A percentile compares a stretch with the other conserved stretches of the same genome.
Conservation (phyloP, 53 echinoderm and acorn worm genomes). For the Holothuria leucospilota region DNA sequence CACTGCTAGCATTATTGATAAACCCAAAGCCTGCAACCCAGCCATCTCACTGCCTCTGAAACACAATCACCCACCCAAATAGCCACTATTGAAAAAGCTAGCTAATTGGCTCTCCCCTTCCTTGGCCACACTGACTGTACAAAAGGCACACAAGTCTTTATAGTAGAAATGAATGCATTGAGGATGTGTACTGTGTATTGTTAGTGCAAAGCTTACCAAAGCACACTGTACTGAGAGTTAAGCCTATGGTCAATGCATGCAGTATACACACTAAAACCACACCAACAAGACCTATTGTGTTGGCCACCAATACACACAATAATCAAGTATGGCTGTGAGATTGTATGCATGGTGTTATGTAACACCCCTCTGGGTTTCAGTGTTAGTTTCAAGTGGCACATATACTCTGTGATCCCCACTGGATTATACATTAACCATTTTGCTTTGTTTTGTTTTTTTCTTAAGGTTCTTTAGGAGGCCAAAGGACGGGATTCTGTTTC, state of each 20-base stretch:
- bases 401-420: not conserved
- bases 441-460: conserved; percentile 23
- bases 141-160: not conserved
- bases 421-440: conserved; percentile 24
- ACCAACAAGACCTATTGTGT: conserved; percentile 34
- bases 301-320: conserved; percentile 15
- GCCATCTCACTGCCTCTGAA: no score
- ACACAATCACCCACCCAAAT: not conserved
- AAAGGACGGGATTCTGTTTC: not conserved
- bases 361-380: conserved; percentile 34
- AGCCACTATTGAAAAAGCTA: not conserved
- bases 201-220: not conserved
- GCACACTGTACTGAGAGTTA: not conserved
- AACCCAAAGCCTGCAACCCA: no score
- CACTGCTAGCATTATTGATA: no score
- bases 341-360: conserved; percentile 38
- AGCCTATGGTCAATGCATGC: conserved; percentile 14
- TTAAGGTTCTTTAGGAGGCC: conserved; percentile 1
- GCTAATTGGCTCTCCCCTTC: conserved; percentile 17
- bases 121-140: conserved; percentile 26
- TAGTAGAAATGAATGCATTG: not conserved
- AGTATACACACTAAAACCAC: conserved; percentile 32
- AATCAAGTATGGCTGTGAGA: conserved; percentile 30
- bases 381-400: conserved; percentile 19
- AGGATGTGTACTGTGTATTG: conserved; percentile 1